phyloP scores from a whole-genome alignment of 1,140 invertebrate genomes.

The Lucilia sericata region DNA sequence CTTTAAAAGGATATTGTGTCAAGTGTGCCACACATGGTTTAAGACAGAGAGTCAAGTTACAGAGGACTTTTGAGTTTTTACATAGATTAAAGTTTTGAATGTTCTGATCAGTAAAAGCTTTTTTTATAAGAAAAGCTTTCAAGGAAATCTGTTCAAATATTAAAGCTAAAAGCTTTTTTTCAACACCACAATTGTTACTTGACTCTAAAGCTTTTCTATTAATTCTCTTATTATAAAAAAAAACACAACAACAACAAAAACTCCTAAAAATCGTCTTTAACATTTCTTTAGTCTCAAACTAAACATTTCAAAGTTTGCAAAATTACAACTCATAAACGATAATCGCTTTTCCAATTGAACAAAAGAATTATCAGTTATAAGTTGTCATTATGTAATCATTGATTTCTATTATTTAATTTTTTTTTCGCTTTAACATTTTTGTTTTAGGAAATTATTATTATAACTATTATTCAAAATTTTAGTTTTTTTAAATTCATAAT shows the following conservation, averaged over 20 bases:
- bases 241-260: neutral
- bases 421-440: neutral
- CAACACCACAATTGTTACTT: neutral
- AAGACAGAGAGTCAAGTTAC: neutral
- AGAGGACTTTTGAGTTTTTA: neutral
- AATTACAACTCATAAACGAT: no score
- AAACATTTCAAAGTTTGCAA: no score
- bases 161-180: no score
- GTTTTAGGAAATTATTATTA: neutral
- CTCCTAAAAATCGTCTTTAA: neutral
- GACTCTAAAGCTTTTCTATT: neutral
- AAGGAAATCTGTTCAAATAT: no score
- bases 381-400: no score
- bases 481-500: no score
- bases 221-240: neutral
- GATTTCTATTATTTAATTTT: neutral
- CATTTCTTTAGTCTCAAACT: neutral
- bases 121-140: neutral
- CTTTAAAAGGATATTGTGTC: conserved; percentile 1
- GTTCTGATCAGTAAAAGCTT: no score
- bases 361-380: no score
- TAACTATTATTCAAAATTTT: no score
- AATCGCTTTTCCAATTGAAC: no score
- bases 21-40: conserved; percentile 42
- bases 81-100: no score